Evolutionary conservation across 2,888 invertebrate genomes (phyloP), one percentile per base, ranked within the genome.

Genomic region (Agonopterix alstromeriana): DNA sequence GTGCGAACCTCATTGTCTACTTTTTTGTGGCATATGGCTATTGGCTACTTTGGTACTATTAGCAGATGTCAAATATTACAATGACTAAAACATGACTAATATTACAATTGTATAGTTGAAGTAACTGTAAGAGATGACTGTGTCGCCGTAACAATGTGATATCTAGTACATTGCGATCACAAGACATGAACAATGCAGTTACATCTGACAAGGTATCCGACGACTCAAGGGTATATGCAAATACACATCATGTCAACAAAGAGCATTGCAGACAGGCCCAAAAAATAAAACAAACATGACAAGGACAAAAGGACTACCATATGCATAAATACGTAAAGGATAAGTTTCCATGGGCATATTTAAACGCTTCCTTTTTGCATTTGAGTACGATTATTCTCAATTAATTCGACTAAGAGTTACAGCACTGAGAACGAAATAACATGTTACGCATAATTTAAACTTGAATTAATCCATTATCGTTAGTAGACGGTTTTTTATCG

Each of bases 1-100:
- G 82, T 83, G 83, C 82, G 79, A 80, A 81, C 71, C 78, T 82
- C 83, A 80, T 84, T 82, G 83, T 82, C 79, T 80, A 74, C 63
- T 68, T 83, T 85, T 83, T 85, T 84, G 78, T 79, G 72, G 71
- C 73, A 73, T 81, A 82, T 80, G 77, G 75, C 72, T 71, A 73
- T 74, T 73, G 75, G 70, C 70, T 27, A 27, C 27, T 27, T 27
- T 73, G 66, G 70, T 65, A 71, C 73, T 73, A 69, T 67, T 60
- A 64, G 61, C 65, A 72, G 61, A 73, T 72, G 66, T 60, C 66
- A 65, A 70, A 72, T 65, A 67, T 58, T 63, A 60, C 49, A 27
- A 27, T 27, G 27, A 27, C 27, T 27, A 27, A 27, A 27, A 27
- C 27, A 27, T 27, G 27, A 50, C 48, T 48, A 55, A 11, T n/a